Conservation (phyloP, 92 coral and sea anemone genomes). For the Palythoa caribaeorum region DNA sequence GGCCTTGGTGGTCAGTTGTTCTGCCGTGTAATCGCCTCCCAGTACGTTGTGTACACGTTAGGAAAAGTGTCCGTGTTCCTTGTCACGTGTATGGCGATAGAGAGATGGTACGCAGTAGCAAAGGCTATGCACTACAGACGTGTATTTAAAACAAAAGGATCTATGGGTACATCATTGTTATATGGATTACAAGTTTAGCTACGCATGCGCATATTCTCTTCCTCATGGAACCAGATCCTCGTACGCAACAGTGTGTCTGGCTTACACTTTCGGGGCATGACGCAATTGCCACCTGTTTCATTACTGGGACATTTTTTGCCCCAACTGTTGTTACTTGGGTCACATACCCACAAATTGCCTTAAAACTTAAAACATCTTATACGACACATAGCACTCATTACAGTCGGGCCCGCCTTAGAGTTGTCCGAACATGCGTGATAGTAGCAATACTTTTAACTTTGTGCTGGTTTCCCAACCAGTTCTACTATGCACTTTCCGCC, state of each 20-base stretch:
- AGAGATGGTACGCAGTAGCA: slow-evolving; percentile 47
- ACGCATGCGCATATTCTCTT: slow-evolving; percentile 25
- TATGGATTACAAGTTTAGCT: slow-evolving; percentile 11
- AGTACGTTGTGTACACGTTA: slow-evolving; percentile 30
- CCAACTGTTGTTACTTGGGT: slow-evolving; percentile 23
- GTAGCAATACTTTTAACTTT: slow-evolving; percentile 70
- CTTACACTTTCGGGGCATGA: not conserved
- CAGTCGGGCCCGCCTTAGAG: slow-evolving; percentile 36
- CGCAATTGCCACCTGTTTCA: not conserved
- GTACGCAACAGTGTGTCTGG: not conserved
- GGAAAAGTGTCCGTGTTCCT: slow-evolving; percentile 50
- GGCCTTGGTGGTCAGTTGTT: slow-evolving; percentile 37
- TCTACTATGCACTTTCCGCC: slow-evolving; percentile 66
- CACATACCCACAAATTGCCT: slow-evolving; percentile 13
- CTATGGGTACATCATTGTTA: not conserved
- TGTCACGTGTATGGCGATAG: slow-evolving; percentile 44
- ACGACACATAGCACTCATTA: slow-evolving; percentile 11
- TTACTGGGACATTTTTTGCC: slow-evolving; percentile 3
- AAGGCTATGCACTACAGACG: slow-evolving; percentile 38
- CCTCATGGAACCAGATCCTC: slow-evolving; percentile 23
- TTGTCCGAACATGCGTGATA: slow-evolving; percentile 71
- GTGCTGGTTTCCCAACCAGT: slow-evolving; percentile 93
- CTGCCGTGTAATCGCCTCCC: slow-evolving; percentile 44
- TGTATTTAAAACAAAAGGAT: slow-evolving; percentile 2
- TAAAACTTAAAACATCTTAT: not conserved